Conservation (phyloP, 2,888 invertebrate genomes). For the Nebria brevicollis region DNA sequence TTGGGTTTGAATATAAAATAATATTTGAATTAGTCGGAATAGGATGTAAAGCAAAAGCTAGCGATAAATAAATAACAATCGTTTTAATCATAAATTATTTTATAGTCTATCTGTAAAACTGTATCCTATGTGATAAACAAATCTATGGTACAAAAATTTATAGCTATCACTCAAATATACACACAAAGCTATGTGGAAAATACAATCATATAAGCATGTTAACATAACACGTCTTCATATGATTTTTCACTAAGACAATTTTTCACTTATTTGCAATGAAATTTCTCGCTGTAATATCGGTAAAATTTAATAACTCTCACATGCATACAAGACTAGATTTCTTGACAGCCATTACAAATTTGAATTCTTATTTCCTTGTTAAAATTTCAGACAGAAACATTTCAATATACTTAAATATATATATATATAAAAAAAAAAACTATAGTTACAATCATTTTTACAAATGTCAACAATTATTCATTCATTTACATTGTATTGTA, state of each 20-base stretch:
- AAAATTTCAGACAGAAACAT: slow-evolving; percentile 25
- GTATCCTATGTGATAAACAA: slow-evolving; percentile 63
- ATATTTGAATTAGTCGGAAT: background rate
- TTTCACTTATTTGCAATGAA: slow-evolving; percentile 27
- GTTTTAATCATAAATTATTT: slow-evolving; percentile 53
- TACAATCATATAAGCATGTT: slow-evolving; percentile 38
- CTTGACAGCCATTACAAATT: slow-evolving; percentile 57
- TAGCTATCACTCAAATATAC: slow-evolving; percentile 62
- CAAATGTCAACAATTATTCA: slow-evolving; percentile 50
- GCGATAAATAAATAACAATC: slow-evolving; percentile 51
- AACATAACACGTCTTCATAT: slow-evolving; percentile 47
- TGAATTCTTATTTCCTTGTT: slow-evolving; percentile 26
- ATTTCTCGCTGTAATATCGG: slow-evolving; percentile 36
- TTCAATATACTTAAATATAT: slow-evolving; percentile 1
- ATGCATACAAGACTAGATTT: slow-evolving; percentile 61
- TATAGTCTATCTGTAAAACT: slow-evolving; percentile 53
- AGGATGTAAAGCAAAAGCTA: slow-evolving; percentile 24
- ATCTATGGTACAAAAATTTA: slow-evolving; percentile 71
- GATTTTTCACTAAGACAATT: slow-evolving; percentile 36
- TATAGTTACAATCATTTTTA: slow-evolving; percentile 29
- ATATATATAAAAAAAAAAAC: background rate
- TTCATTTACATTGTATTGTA: slow-evolving; percentile 86
- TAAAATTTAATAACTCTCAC: slow-evolving; percentile 49
- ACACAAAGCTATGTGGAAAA: slow-evolving; percentile 58
- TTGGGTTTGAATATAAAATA: background rate